These are phyloP conservation scores for Opisthocomus hoazin DNA, from an alignment of 2,113 vertebrate genomes.

Conservation along the genomic window DNA sequence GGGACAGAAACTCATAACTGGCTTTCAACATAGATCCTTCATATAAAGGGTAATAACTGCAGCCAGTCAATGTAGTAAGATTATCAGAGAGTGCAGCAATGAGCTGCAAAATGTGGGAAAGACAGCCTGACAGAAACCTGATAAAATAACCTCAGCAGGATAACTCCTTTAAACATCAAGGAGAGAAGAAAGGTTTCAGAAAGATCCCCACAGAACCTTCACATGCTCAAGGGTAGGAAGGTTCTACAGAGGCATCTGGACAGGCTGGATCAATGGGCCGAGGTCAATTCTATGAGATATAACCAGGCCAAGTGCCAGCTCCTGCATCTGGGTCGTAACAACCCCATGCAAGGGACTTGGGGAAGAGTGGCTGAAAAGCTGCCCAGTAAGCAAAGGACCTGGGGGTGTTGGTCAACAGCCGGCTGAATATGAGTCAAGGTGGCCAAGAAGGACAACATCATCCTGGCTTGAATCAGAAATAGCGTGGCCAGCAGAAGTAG, in stretches of 20 bases:
- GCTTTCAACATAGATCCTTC: conserved; percentile 88
- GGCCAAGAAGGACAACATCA: too few relatives aligned
- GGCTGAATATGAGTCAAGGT: not conserved
- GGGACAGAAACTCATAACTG: conserved; percentile 95
- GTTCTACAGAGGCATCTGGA: not conserved
- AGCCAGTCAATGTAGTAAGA: conserved; percentile 79
- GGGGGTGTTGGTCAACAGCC: too few relatives aligned
- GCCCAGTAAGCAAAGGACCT: rapidly evolving
- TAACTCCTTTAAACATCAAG: not conserved
- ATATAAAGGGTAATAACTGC: conserved; percentile 88
- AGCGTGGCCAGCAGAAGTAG: not conserved
- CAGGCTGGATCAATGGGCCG: rapidly evolving
- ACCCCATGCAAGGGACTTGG: rapidly evolving
- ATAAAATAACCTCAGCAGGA: conserved; percentile 26
- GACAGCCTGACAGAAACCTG: conserved; percentile 64
- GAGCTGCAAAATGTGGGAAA: conserved; percentile 70
- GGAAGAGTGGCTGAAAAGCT: not conserved
- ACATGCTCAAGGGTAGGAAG: not conserved
- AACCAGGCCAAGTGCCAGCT: rapidly evolving
- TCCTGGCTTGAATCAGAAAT: not conserved
- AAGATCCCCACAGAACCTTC: not conserved
- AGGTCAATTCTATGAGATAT: rapidly evolving
- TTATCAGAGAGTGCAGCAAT: conserved; percentile 74
- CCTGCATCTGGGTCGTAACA: not conserved
- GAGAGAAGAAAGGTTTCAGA: not conserved